A percentile compares a stretch with the other conserved stretches of the same genome.
phyloP scores from a whole-genome alignment of 2,888 invertebrate genomes.

The Drosophila ustulata region DNA sequence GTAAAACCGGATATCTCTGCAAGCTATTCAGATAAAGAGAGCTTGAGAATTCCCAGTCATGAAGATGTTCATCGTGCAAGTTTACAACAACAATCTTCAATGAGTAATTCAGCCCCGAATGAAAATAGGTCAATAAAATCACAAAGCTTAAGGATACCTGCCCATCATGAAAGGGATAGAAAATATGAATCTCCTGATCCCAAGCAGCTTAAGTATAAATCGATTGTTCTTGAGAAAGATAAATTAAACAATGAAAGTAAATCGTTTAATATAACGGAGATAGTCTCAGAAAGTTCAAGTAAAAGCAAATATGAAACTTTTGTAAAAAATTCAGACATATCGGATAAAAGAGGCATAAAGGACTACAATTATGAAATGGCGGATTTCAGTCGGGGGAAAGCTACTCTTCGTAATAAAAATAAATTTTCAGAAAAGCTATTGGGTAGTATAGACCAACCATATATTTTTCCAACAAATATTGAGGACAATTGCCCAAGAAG shows the following conservation, averaged over 20 bases:
- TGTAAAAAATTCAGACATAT: background rate
- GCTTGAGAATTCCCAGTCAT: slow-evolving; percentile 6
- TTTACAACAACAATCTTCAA: background rate
- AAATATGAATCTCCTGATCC: background rate
- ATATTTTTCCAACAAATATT: background rate
- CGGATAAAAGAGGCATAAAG: background rate
- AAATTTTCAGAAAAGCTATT: background rate
- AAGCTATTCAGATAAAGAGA: background rate
- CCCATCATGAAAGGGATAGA: background rate
- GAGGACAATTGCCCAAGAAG: background rate
- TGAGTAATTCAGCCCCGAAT: background rate
- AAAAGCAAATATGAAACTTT: background rate
- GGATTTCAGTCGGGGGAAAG: background rate
- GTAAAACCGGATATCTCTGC: background rate
- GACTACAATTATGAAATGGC: background rate
- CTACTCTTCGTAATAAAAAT: background rate
- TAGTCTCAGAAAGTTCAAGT: background rate
- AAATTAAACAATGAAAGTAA: background rate
- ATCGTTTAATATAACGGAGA: background rate
- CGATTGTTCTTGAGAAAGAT: background rate
- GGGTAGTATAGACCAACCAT: background rate
- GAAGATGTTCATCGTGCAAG: background rate
- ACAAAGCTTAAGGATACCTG: background rate
- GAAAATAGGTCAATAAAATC: background rate
- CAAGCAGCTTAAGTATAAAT: background rate